Evolutionary conservation across 2,113 vertebrate species (phyloP).

Genomic region (Steatornis caripensis): DNA sequence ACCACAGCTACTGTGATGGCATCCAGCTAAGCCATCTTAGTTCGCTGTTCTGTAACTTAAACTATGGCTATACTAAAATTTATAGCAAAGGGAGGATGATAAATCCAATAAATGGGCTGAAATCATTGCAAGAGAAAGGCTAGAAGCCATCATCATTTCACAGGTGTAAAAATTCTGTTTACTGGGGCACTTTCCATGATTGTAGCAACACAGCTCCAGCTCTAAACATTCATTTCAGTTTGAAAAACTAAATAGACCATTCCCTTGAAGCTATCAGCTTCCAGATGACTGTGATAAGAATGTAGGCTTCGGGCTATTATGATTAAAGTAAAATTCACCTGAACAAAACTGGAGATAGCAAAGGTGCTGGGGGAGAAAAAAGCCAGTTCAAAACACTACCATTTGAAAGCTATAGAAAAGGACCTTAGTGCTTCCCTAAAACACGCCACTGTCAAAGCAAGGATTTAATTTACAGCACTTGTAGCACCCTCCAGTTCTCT

Average conservation of each 20-base stretch:
- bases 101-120: not conserved
- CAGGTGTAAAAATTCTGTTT: not conserved
- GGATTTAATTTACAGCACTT: conserved; percentile 9
- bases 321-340: conserved; percentile 17
- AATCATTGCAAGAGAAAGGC: not conserved
- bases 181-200: not conserved
- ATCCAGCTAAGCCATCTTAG: not conserved
- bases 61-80: not conserved
- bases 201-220: not conserved
- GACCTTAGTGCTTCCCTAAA: not conserved
- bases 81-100: not conserved
- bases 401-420: not conserved
- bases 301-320: not conserved
- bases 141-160: not conserved
- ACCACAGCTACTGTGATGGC: not conserved
- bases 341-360: not conserved
- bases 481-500: not conserved
- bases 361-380: not conserved
- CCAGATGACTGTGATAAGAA: not conserved
- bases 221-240: not conserved
- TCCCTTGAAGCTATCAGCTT: not conserved
- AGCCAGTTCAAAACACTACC: not conserved
- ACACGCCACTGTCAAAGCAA: not conserved
- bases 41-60: not conserved
- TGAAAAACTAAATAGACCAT: not conserved